phyloP scores from a whole-genome alignment of 2,888 invertebrate species.

The Phortica magna region DNA sequence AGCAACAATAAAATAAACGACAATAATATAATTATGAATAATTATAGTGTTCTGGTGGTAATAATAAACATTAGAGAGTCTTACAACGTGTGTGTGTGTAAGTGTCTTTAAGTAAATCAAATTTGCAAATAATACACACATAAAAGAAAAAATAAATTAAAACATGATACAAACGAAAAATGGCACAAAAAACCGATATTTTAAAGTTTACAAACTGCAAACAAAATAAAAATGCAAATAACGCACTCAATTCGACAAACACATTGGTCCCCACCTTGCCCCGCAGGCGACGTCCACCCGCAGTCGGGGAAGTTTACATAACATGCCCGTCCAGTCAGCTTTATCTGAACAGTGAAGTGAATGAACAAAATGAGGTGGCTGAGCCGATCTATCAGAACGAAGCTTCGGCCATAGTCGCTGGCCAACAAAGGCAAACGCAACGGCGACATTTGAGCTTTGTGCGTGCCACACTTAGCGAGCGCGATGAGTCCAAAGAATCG shows the following conservation, averaged over 20 bases:
- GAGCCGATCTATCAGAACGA: conserved; percentile 76
- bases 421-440: conserved; percentile 26
- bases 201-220: background rate
- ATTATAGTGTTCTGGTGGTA: no score
- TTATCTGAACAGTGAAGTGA: conserved; percentile 70
- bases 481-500: conserved; percentile 56
- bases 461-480: conserved; percentile 63
- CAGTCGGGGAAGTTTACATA: conserved; percentile 76
- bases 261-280: conserved; percentile 65
- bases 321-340: conserved; percentile 73
- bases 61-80: no score
- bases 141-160: background rate
- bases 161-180: conserved; percentile 35
- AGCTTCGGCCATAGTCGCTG: conserved; percentile 41
- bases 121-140: background rate
- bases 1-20: no score
- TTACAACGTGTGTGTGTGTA: no score
- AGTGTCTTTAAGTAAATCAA: background rate
- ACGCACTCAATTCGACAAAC: conserved; percentile 22
- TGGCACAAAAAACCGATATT: background rate
- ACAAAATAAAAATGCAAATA: background rate
- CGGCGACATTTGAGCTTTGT: conserved; percentile 61
- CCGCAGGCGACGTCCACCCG: conserved; percentile 76
- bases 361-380: conserved; percentile 51
- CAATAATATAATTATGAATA: no score